Evolutionary conservation across 30 jellyfish, hydroid and myxozoan genomes (phyloP), one percentile per base, ranked within the genome.

Genomic region (Catostylus mosaicus): DNA sequence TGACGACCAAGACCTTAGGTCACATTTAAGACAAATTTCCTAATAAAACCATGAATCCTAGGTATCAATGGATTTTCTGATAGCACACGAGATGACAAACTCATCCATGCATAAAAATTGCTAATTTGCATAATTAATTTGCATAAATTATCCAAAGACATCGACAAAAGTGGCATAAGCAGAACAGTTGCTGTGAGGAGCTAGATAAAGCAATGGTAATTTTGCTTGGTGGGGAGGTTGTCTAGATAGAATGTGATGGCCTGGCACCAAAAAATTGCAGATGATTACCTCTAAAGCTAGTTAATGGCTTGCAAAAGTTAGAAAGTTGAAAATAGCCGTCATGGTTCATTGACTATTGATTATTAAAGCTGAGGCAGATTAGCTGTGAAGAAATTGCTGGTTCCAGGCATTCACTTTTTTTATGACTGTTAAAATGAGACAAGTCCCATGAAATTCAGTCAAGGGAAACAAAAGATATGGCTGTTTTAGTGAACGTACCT

Each of bases 171-270:
- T 50, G 63, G 24, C 24, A 50, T 27, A 50, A 9, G 24, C 63
- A 50, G 63, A 50, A 50, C 63, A 50, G 63, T 27, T 50, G 63
- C 63, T 50, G 63, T 50, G 63, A 50, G 63, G 24, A 50, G 63
- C 63, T 2, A 50, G 63, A 50, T 16, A 50, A 9, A 50, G 2
- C 63, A 10, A 50, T 50, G 63, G 20, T 2, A 18, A 16, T 8
- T 5, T 50, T 50, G 63, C 63, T 50, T 50, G 63, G 63, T 4
- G 19, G 63, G 20, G 20, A 5, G 63, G 14, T 50, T 5, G 27
- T 50, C 63, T 27, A 50, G 63, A 50, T 50, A 50, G 2, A 50
- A 50, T 50, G 63, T 50, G 19, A 50, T 23, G 63, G 63, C 63
- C 26, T 50, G 63, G 63, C 63, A 50, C 63, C 24, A 50, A 50